Evolutionary conservation across 2,888 invertebrate genomes (phyloP), one percentile per base, ranked within the genome.

Genomic region (Torymus auratus): DNA sequence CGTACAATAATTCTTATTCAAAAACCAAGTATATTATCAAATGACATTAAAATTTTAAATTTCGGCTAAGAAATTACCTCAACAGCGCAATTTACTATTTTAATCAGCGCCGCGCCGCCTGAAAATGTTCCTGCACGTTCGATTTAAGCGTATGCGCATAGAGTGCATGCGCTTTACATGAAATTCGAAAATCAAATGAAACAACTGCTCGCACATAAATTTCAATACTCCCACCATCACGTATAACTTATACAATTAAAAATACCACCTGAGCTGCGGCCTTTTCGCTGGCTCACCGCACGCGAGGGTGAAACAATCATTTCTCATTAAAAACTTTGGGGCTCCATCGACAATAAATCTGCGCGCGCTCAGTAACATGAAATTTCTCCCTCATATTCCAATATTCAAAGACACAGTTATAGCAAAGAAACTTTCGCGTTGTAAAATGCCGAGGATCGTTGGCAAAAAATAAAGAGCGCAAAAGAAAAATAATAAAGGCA

Each of bases 371-470:
- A 41, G 61, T 28, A 60, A 55, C 64, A 60, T 14, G 15, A 69
- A 76, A 76, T 76, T 76, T 62, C 69, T 68, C 41, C 14, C 61
- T 62, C 62, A 41, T 62, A 74, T 74, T 65, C 67, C 53, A 65
- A 20, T 28, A 56, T 58, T 50, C 67, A 52, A 67, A 52, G 41
- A 20, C 10, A 41, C 55, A 60, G 50, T 60, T 70, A 41, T 70
- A 41, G 69, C 23, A 5, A 2, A 53, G 14, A 53, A 78, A 71
- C 15, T 78, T 77, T 53, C 61, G 12, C 13, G 41, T 41, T 7
- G 41, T 56, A 11, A n/a, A 71, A 74, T 50, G 23, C n/a, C 28
- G 28, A 62, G 7, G 7, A 41, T 41, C 41, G 52, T 3, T n/a
- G 4, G 14, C 2, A 2, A 2, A 50, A 67, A 13, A 41, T 14